phyloP scores from a whole-genome alignment of 2,113 vertebrate genomes.

The Hiodon tergisus region DNA sequence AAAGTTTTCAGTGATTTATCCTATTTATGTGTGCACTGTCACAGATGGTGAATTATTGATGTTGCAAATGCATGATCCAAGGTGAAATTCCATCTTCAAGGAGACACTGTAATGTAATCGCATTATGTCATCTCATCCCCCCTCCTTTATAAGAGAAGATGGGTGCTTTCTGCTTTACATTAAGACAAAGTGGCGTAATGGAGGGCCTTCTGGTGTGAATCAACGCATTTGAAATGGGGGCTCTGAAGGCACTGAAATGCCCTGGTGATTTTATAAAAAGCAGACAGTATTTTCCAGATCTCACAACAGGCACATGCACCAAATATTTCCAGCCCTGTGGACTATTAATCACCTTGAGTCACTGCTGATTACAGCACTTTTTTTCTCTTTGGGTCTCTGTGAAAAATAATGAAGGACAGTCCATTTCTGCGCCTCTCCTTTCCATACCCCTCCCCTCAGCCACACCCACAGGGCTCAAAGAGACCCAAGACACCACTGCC shows the following conservation, averaged over 20 bases:
- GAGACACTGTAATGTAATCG: constrained; percentile 20
- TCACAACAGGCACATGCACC: too few relatives aligned
- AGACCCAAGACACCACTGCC: neutral
- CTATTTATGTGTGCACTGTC: neutral
- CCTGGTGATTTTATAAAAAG: neutral
- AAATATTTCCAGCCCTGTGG: neutral
- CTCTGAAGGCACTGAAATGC: neutral
- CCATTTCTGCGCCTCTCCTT: neutral
- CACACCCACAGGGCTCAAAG: neutral
- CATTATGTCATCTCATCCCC: constrained; percentile 13
- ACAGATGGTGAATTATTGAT: constrained; percentile 19
- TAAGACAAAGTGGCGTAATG: neutral
- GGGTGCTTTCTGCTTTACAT: constrained; percentile 3
- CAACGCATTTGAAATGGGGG: neutral
- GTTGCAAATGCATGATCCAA: neutral
- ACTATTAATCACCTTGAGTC: neutral
- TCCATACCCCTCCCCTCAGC: neutral
- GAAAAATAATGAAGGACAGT: neutral
- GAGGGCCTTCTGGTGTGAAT: too few relatives aligned
- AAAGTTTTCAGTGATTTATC: neutral
- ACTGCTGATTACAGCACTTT: neutral
- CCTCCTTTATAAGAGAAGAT: neutral
- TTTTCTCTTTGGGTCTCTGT: neutral
- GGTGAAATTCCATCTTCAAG: constrained; percentile 3
- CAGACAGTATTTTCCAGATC: neutral